Base-by-base conservation (phyloP, 2,797 vertebrate species). In the Sciurus carolinensis region DNA sequence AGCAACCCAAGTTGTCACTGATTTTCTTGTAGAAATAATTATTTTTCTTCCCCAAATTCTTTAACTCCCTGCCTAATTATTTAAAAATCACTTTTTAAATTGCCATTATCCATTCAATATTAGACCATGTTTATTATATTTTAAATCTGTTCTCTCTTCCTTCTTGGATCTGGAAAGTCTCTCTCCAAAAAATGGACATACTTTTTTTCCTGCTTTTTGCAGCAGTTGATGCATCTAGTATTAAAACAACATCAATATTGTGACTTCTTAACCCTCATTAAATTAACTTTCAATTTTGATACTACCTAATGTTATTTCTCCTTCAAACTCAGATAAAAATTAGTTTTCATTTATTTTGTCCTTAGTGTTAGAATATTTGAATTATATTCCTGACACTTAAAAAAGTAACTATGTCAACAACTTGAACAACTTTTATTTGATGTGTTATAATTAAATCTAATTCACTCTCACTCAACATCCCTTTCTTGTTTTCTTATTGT, bases 21-120 rank as follows among this genome's bases (percentile, higher is more conserved):
- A 71, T 87, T 92, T 94, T 85, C 18, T 90, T 76, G 39, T 30
- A 94, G n/a, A 57, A 84, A 94, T 62, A 57, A 87, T 87, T 94
- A 54, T 62, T 77, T 90, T 92, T 86, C 12, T 83, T 18, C 26
- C 52, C 18, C 84, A 67, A 84, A 28, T 20, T 92, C 12, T 90
- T 85, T 59, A 92, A 62, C 15, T 89, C 14, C 4, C 5, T 80
- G 57, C 17, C 5, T 71, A 42, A 86, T 71, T 95, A 3, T 62
- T 85, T 88, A 57, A 47, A 62, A 9, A 72, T 77, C 39, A 92
- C 2, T 88, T 93, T 76, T 3, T 52, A 88, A 89, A 33, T 91
- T 83, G 77, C 50, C 18, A 91, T 86, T 82, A 69, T 71, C 26
- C 22, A 92, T 72, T 80, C 59, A 94, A 24, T 33, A 71, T 64